Evolutionary conservation across 2,888 invertebrate species (phyloP).

Genomic region (Pollenia amentaria): DNA sequence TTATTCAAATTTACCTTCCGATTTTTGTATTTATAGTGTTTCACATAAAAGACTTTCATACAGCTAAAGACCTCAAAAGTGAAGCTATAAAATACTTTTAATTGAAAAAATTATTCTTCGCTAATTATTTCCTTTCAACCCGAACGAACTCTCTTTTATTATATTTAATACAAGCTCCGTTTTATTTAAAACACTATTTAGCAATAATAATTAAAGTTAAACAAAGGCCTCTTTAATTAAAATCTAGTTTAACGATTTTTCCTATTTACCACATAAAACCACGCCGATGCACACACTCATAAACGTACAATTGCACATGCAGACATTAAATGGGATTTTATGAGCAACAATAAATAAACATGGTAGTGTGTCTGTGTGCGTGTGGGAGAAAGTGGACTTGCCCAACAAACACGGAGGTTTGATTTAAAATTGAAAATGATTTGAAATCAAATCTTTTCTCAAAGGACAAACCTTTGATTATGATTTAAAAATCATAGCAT

Average conservation of each 20-base stretch:
- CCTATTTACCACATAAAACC: background rate
- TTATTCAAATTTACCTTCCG: too few relatives aligned
- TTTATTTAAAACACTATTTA: slow-evolving; percentile 7
- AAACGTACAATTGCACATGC: background rate
- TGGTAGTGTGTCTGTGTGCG: background rate
- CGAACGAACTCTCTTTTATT: background rate
- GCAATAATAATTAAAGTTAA: slow-evolving; percentile 21
- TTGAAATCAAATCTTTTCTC: too few relatives aligned
- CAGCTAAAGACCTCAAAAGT: too few relatives aligned
- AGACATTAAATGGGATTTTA: slow-evolving; percentile 16
- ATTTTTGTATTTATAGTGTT: too few relatives aligned
- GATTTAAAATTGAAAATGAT: too few relatives aligned
- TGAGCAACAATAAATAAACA: slow-evolving; percentile 5
- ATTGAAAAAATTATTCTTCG: too few relatives aligned
- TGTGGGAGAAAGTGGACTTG: slow-evolving; percentile 22
- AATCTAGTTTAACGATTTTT: slow-evolving; percentile 36
- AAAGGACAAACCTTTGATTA: too few relatives aligned
- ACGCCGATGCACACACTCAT: background rate
- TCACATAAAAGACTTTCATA: too few relatives aligned
- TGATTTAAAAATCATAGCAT: too few relatives aligned
- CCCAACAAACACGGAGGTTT: too few relatives aligned
- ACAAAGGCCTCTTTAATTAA: slow-evolving; percentile 45
- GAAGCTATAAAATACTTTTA: too few relatives aligned
- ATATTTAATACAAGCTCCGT: background rate
- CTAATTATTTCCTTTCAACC: too few relatives aligned